Percentiles rank a stretch among this genome's conserved stretches.
These are phyloP conservation scores for cattle (Bos taurus) DNA, from an alignment of 2,113 vertebrate genomes.

Conservation along the genomic window DNA sequence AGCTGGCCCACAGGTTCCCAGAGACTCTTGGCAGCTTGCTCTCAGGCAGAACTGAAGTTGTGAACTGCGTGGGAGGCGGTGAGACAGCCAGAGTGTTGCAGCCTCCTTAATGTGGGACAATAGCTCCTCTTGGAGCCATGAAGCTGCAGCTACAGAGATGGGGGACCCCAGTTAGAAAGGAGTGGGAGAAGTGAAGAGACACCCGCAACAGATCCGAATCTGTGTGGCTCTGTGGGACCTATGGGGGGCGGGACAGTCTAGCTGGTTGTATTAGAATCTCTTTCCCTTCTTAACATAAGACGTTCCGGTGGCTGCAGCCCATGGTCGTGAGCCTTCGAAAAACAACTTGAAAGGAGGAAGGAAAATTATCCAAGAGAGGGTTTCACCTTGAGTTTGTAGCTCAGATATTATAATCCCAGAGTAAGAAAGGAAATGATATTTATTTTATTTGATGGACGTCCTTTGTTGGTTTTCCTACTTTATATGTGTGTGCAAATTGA, in stretches of 20 bases:
- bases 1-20: conserved; percentile 42
- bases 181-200: not conserved
- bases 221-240: not conserved
- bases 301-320: not conserved
- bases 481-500: not conserved
- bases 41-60: conserved; percentile 27
- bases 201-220: not conserved
- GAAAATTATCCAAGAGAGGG: not conserved
- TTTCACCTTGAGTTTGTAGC: not conserved
- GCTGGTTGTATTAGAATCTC: not conserved
- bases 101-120: conserved; percentile 60
- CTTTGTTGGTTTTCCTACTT: not conserved
- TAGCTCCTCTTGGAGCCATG: conserved; percentile 33
- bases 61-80: conserved; percentile 52
- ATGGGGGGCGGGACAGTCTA: not conserved
- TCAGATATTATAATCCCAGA: not conserved
- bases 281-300: not conserved
- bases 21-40: conserved; percentile 46
- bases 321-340: not conserved
- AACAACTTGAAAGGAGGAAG: not conserved
- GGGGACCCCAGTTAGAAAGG: conserved; percentile 58
- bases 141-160: conserved; percentile 24
- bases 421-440: not conserved
- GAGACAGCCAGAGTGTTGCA: conserved; percentile 32
- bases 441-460: not conserved